Percentiles rank a stretch among this genome's conserved stretches.
These are phyloP conservation scores for Acrobasis suavella DNA, from an alignment of 2,888 invertebrate genomes.

Conservation along the genomic window DNA sequence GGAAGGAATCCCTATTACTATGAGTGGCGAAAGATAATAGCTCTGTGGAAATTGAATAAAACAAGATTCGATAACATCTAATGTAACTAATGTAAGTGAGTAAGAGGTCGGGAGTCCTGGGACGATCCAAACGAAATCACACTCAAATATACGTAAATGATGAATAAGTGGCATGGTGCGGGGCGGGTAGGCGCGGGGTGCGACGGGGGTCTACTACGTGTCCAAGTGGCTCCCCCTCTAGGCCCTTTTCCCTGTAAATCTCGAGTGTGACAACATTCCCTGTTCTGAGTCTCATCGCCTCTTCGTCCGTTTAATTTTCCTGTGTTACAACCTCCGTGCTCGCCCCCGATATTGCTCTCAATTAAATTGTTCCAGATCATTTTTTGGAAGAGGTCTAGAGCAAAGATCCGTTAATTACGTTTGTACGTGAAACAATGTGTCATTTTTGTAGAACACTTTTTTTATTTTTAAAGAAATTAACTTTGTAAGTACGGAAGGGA, in stretches of 20 bases:
- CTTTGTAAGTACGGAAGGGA: too few relatives aligned
- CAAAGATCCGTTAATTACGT: not conserved
- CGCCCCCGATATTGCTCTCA: conserved; percentile 17
- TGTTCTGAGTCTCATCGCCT: conserved; percentile 50
- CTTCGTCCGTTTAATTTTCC: conserved; percentile 50
- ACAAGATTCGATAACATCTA: conserved; percentile 67
- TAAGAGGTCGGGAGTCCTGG: conserved; percentile 59
- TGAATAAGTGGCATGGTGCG: conserved; percentile 64
- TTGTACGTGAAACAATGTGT: not conserved
- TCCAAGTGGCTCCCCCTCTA: conserved; percentile 62
- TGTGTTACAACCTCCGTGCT: conserved; percentile 31
- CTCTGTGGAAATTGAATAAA: conserved; percentile 67
- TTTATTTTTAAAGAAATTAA: not conserved
- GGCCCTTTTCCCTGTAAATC: conserved; percentile 62
- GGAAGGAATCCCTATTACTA: conserved; percentile 60
- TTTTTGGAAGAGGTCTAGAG: not conserved
- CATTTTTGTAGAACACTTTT: not conserved
- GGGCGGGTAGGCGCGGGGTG: conserved; percentile 47
- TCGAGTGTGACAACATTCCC: conserved; percentile 67
- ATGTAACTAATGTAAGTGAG: conserved; percentile 72
- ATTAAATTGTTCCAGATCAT: conserved; percentile 7
- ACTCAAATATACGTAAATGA: conserved; percentile 78
- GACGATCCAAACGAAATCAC: conserved; percentile 75
- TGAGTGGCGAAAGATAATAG: conserved; percentile 68
- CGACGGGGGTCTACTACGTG: conserved; percentile 61